These are phyloP conservation scores for Thaumetopoea pityocampa DNA, from an alignment of 1,140 invertebrate genomes.

Conservation along the genomic window DNA sequence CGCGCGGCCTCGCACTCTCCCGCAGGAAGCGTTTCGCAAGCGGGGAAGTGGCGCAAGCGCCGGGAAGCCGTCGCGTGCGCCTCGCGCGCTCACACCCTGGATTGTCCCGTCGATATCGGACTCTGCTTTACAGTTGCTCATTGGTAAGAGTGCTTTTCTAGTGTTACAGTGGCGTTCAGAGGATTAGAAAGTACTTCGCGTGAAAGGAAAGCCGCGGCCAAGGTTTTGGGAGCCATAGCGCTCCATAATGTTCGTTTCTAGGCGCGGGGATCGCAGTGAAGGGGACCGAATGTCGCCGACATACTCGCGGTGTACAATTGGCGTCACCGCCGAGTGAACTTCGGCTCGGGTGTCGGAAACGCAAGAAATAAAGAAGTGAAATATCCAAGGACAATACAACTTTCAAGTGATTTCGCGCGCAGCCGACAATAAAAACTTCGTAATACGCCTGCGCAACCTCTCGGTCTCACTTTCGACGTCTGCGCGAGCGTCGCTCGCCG, in stretches of 20 bases:
- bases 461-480: slow-evolving; percentile 71
- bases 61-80: slow-evolving; percentile 52
- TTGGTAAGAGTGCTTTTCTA: slow-evolving; percentile 40
- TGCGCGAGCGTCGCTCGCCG: slow-evolving; percentile 44
- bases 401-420: slow-evolving; percentile 75
- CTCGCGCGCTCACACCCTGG: slow-evolving; percentile 52
- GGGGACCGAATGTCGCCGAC: slow-evolving; percentile 43
- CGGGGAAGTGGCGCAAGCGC: slow-evolving; percentile 65
- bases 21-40: slow-evolving; percentile 68
- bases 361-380: slow-evolving; percentile 71
- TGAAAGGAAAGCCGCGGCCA: slow-evolving; percentile 4
- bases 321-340: slow-evolving; percentile 58
- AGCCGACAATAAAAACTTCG: slow-evolving; percentile 73
- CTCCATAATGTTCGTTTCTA: slow-evolving; percentile 21
- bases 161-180: slow-evolving; percentile 13
- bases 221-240: neutral
- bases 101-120: slow-evolving; percentile 36
- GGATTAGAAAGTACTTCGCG: slow-evolving; percentile 12
- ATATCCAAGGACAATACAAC: slow-evolving; percentile 74
- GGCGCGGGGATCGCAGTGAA: slow-evolving; percentile 51
- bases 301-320: slow-evolving; percentile 51
- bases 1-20: slow-evolving; percentile 63
- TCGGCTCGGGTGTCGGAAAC: slow-evolving; percentile 65
- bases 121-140: slow-evolving; percentile 40
- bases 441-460: slow-evolving; percentile 70